Conservation (phyloP, 2,888 invertebrate genomes). For the Stenodera caucasica region DNA sequence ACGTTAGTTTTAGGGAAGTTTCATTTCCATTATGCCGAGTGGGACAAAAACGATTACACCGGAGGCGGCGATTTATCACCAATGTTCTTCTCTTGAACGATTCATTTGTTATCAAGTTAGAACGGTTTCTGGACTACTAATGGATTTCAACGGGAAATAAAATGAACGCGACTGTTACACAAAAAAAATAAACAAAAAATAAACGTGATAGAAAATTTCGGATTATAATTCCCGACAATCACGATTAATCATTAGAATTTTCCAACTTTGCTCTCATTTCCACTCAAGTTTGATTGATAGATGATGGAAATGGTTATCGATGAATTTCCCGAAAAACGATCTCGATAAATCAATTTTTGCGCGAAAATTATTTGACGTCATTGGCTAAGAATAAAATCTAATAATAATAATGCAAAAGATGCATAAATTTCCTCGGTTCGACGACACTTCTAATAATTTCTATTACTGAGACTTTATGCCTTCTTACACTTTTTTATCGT, state of each 20-base stretch:
- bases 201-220: background rate
- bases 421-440: background rate
- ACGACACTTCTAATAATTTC: too few species aligned
- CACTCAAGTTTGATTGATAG: too few species aligned
- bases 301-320: background rate
- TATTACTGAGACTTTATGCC: too few species aligned
- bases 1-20: background rate
- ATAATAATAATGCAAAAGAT: background rate
- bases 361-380: background rate
- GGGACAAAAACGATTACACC: conserved; percentile 3
- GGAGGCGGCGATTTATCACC: conserved; percentile 8
- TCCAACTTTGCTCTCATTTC: background rate
- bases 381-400: background rate
- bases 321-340: background rate
- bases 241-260: background rate
- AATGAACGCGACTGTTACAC: too few species aligned
- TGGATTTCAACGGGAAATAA: conserved; percentile 5
- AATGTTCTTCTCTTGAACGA: conserved; percentile 9
- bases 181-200: too few species aligned
- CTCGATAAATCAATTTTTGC: background rate
- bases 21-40: conserved; percentile 10
- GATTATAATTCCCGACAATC: background rate
- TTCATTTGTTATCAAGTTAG: conserved; percentile 13
- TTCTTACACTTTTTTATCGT: background rate
- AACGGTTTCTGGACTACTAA: background rate